Evolutionary conservation across 2,113 vertebrate genomes (phyloP), one percentile per base, ranked within the genome.

Genomic region (Chionis minor): DNA sequence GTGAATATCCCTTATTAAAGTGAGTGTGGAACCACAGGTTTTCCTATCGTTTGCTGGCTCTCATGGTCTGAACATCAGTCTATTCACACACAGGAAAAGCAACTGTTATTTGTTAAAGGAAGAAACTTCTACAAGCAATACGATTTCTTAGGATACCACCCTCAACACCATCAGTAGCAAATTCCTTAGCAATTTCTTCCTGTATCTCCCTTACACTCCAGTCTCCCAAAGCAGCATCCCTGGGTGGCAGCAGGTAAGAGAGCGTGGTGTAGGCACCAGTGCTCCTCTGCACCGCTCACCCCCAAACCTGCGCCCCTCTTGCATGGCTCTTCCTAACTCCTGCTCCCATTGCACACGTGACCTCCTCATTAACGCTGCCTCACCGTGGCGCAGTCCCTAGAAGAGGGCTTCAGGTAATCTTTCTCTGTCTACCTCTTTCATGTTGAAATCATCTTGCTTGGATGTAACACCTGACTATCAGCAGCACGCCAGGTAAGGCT

Each of bases 391-490:
- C 1, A 1, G 59, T 42, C 23, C 30, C 78, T 51, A 55, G 11
- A 47, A 47, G 33, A 65, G 8, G 35, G 38, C 30, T 75, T 67
- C 7, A 63, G 52, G 73, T 52, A 32, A 27, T 15, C n/a, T 30
- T 44, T 56, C 52, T 28, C 42, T 28, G 13, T 1, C 3, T 14
- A 72, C 26, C 33, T 73, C 33, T 75, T 45, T 61, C 44, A 40
- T 9, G 84, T 72, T 75, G 66, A 82, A 85, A 94, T 72, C 58
- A 70, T 16, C 51, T 89, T 33, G 56, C 51, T 27, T 27, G 59
- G 40, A 38, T 0, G 0, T 32, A 66, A 12, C 14, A 32, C 24
- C 47, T n/a, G 10, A 4, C 7, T 5, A 1, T 3, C 5, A 8
- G 24, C 32, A 70, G 20, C 23, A 38, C 2, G 10, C 40, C 59